Percentiles rank a stretch among this genome's conserved stretches.
Evolutionary conservation across 2,797 vertebrate species (phyloP).

Genomic region (Gila robusta): DNA sequence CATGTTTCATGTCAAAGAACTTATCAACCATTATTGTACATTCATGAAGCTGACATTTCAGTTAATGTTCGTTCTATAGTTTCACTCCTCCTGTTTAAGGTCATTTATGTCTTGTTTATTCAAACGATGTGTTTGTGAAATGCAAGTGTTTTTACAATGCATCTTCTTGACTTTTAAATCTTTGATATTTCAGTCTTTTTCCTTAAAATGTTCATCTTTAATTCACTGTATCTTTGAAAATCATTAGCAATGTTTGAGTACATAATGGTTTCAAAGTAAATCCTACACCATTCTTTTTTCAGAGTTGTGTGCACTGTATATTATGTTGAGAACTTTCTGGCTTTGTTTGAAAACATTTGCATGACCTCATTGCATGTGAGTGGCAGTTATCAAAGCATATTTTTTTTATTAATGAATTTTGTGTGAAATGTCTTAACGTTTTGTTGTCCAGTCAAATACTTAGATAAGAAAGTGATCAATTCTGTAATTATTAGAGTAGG

Average conservation of each 20-base stretch:
- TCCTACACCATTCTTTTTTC: not conserved
- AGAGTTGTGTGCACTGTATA: no score
- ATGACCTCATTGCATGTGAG: not conserved
- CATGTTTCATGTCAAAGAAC: constrained; percentile 25
- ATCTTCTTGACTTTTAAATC: constrained; percentile 65
- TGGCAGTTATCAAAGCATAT: not conserved
- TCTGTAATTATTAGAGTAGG: not conserved
- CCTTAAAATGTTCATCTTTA: not conserved
- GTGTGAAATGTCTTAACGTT: not conserved
- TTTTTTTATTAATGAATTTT: not conserved
- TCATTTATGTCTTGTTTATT: constrained; percentile 9
- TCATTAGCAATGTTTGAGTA: not conserved
- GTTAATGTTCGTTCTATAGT: constrained; percentile 50
- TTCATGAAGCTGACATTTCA: constrained; percentile 48
- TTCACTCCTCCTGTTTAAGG: constrained; percentile 9
- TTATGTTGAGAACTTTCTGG: no score
- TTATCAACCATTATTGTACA: constrained; percentile 43
- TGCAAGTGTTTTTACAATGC: constrained; percentile 62
- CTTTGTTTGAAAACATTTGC: no score
- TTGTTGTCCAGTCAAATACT: not conserved
- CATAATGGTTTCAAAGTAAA: not conserved
- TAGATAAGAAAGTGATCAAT: not conserved
- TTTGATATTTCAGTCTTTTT: not conserved
- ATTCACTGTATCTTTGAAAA: not conserved
- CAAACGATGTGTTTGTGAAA: constrained; percentile 62